phyloP scores from a whole-genome alignment of 2,888 invertebrate genomes.

The Drosophila tripunctata region DNA sequence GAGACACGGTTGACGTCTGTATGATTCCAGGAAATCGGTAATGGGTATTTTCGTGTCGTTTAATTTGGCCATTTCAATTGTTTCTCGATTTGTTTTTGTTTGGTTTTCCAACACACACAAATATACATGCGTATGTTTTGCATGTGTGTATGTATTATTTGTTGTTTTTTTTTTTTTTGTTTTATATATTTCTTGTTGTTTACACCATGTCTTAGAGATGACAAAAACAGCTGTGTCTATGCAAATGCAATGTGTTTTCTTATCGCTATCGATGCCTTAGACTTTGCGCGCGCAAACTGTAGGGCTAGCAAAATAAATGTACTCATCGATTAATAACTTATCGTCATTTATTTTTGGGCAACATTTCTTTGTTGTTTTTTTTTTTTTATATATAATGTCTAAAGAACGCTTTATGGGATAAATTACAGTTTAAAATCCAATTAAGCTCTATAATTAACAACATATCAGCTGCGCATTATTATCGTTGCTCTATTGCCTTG shows the following conservation, averaged over 20 bases:
- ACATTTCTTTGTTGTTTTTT: too few species aligned
- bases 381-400: too few species aligned
- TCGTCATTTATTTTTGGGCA: too few species aligned
- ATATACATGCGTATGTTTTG: slow-evolving; percentile 19
- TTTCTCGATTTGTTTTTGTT: background rate
- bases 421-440: too few species aligned
- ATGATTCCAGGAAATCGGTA: slow-evolving; percentile 77
- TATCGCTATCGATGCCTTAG: background rate
- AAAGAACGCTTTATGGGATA: too few species aligned
- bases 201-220: slow-evolving; percentile 36
- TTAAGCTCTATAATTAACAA: too few species aligned
- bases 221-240: slow-evolving; percentile 28
- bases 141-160: slow-evolving; percentile 16
- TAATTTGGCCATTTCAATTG: slow-evolving; percentile 67
- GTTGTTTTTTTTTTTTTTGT: too few species aligned
- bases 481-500: too few species aligned
- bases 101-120: slow-evolving; percentile 10
- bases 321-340: too few species aligned
- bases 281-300: background rate
- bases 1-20: slow-evolving; percentile 79
- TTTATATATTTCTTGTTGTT: too few species aligned
- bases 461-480: too few species aligned
- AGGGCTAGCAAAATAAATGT: too few species aligned
- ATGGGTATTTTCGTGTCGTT: slow-evolving; percentile 77
- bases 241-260: background rate